phyloP scores from a whole-genome alignment of 2,797 vertebrate species.

The Arrhamphus sclerolepis region DNA sequence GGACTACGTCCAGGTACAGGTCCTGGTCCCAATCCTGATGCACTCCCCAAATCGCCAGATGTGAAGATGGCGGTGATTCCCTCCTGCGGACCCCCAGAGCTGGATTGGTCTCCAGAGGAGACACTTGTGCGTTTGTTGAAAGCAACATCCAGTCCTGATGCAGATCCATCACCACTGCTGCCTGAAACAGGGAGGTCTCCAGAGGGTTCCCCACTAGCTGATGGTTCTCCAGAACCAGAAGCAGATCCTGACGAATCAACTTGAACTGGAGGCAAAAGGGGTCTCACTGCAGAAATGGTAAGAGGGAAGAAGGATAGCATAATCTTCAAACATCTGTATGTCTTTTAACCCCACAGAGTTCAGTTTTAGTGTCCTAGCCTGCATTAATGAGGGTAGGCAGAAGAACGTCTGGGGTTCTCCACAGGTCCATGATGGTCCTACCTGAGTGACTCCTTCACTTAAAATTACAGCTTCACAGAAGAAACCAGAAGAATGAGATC shows the following conservation, averaged over 20 bases:
- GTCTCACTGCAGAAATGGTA: slow-evolving; percentile 33
- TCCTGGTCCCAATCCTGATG: slow-evolving; percentile 50
- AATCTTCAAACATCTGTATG: too few relatives aligned
- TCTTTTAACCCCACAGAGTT: too few relatives aligned
- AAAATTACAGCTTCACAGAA: too few relatives aligned
- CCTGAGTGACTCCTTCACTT: too few relatives aligned
- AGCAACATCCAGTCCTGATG: slow-evolving; percentile 44
- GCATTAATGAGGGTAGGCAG: too few relatives aligned
- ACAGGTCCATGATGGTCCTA: too few relatives aligned
- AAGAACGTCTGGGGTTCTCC: too few relatives aligned
- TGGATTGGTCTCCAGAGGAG: slow-evolving; percentile 56
- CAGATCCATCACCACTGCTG: slow-evolving; percentile 49
- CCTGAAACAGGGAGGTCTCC: slow-evolving; percentile 45
- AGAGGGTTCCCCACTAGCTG: slow-evolving; percentile 51
- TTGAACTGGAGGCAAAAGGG: slow-evolving; percentile 67
- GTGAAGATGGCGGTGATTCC: slow-evolving; percentile 45
- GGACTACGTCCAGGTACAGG: slow-evolving; percentile 45
- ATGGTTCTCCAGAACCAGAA: slow-evolving; percentile 51
- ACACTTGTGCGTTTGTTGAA: slow-evolving; percentile 44
- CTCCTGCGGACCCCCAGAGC: slow-evolving; percentile 59
- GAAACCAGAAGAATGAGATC: too few relatives aligned
- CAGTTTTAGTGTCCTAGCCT: too few relatives aligned
- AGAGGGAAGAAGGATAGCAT: neutral
- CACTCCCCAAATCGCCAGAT: slow-evolving; percentile 42
- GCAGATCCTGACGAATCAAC: slow-evolving; percentile 68